Base-by-base conservation (phyloP, 1,140 invertebrate species). In the Kradibia gibbosae region DNA sequence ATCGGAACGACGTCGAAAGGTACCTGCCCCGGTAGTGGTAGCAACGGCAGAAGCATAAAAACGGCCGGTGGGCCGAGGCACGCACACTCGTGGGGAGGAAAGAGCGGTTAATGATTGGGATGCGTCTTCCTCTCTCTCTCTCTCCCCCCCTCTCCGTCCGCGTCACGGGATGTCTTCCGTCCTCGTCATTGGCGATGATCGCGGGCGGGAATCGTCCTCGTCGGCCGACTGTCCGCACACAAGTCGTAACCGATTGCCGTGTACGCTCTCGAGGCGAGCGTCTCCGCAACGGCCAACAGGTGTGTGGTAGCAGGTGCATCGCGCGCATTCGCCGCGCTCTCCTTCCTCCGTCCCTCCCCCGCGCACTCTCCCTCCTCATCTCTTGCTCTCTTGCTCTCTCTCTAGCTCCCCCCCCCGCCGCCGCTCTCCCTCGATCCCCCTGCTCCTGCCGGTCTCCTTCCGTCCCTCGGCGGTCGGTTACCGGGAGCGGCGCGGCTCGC, bases 201-300 rank as follows among this genome's bases (percentile, higher is more conserved):
- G 62, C 42, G 36, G 60, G 73, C 80, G 62, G 71, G 75, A 76
- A 77, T 77, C 73, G 80, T 81, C 80, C 50, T 81, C 55, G 48
- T 81, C 55, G 48, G 28, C 28, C 42, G 65, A 55, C 39, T 48
- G 65, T 45, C 36, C 42, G 48, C 50, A 34, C 28, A 22, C 25
- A 7, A 73, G 71, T 81, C 72, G 42, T 81, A 80, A 80, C 78
- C 78, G 78, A 80, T 80, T 62, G 70, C 67, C 34, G 45, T 78
- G 67, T 48, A 62, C 60, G 65, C 50, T 78, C 50, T 78, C 25
- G 67, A 17, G n/a, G 22, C 57, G 3, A 50, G 55, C 71, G 65
- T 42, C 73, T 57, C n/a, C 48, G 53, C 81, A 82, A 82, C 81
- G 81, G 81, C 73, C 81, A 82, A 82, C 81, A 82, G 81, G 81